Evolutionary conservation across 2,113 vertebrate species (phyloP).

Genomic region (Sardina pilchardus): DNA sequence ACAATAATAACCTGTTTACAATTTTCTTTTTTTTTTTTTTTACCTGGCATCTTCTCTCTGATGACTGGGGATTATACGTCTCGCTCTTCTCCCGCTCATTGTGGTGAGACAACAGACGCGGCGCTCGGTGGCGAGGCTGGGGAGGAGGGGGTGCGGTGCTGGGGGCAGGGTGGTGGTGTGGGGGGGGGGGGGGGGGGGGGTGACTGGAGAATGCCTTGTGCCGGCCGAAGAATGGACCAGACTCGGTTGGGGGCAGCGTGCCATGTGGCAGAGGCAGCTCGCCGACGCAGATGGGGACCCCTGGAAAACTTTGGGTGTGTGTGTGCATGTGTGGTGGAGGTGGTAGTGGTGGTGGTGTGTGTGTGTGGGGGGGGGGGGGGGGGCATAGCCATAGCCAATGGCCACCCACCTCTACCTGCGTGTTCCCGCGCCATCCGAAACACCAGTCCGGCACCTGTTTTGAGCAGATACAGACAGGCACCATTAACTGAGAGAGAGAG

Average conservation of each 20-base stretch:
- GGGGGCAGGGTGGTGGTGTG: not conserved
- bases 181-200: not conserved
- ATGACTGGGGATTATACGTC: conserved; percentile 75
- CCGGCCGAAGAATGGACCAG: conserved; percentile 80
- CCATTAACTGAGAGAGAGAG: conserved; percentile 36
- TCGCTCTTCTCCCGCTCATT: conserved; percentile 77
- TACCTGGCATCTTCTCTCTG: conserved; percentile 69
- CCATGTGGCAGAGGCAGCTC: conserved; percentile 76
- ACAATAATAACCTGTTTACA: conserved; percentile 78
- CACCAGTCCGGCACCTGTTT: conserved; percentile 73
- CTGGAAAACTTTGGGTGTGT: conserved; percentile 67
- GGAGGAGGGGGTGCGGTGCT: conserved; percentile 54
- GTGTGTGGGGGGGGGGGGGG: not conserved
- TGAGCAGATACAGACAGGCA: conserved; percentile 71
- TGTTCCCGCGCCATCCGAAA: conserved; percentile 72
- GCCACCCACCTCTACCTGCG: conserved; percentile 73
- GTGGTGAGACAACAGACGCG: conserved; percentile 76
- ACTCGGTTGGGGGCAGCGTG: conserved; percentile 73
- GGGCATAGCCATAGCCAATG: conserved; percentile 60
- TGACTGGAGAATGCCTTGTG: conserved; percentile 22
- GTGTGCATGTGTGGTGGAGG: not conserved
- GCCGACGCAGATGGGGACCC: conserved; percentile 76
- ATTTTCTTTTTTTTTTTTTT: conserved; percentile 61
- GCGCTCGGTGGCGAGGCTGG: conserved; percentile 67
- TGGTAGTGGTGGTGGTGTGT: not conserved